Evolutionary conservation across 2,888 invertebrate genomes (phyloP).

Genomic region (Himalopsyche kuldschensis): DNA sequence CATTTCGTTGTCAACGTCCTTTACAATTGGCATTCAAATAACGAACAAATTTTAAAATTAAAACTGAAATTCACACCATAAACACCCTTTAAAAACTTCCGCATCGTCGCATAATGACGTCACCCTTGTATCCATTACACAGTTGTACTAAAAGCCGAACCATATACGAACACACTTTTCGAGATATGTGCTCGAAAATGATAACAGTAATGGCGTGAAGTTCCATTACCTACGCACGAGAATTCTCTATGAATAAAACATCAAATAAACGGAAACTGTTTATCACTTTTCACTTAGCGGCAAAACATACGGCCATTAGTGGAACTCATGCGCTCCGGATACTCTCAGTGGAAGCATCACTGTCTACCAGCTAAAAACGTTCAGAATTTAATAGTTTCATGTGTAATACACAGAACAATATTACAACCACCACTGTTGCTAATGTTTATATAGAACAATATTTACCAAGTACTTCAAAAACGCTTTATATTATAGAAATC

Average conservation of each 20-base stretch:
- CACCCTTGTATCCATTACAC: neutral
- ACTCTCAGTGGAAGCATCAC: neutral
- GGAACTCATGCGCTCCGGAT: conserved; percentile 8
- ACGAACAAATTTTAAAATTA: no score
- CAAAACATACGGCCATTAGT: neutral
- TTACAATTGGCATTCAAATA: no score
- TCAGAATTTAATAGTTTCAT: neutral
- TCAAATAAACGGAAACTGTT: conserved; percentile 35
- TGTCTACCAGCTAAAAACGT: neutral
- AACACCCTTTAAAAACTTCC: neutral
- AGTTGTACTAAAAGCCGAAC: neutral
- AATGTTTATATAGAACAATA: no score
- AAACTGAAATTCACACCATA: neutral
- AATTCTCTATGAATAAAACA: conserved; percentile 34
- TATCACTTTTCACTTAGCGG: conserved; percentile 27
- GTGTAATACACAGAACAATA: no score
- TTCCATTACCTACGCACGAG: conserved; percentile 19
- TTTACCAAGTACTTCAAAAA: no score
- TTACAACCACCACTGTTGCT: no score
- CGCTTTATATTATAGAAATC: no score
- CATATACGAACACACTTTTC: neutral
- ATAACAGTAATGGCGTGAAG: conserved; percentile 28
- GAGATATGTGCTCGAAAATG: conserved; percentile 13
- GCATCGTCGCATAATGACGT: neutral
- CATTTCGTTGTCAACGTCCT: no score